phyloP scores from a whole-genome alignment of 2,113 vertebrate species.

The Jaculus jaculus region DNA sequence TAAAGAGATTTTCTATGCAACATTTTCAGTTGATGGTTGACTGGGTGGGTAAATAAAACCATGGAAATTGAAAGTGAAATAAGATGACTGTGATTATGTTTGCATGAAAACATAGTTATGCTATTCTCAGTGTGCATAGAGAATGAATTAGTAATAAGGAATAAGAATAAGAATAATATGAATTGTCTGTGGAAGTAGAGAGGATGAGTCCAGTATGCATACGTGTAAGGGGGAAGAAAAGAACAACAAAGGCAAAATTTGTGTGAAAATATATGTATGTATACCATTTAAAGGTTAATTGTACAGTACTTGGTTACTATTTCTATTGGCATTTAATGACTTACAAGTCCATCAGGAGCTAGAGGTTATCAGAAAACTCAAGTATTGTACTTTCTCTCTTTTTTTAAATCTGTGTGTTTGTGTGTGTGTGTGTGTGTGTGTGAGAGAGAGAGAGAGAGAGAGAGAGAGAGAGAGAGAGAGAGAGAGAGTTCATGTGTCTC shows the following conservation, averaged over 20 bases:
- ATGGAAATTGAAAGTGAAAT: no score
- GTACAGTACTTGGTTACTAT: not conserved
- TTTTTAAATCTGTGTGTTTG: no score
- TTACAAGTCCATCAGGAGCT: not conserved
- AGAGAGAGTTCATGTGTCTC: no score
- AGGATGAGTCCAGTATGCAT: not conserved
- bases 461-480: no score
- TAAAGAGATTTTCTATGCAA: no score
- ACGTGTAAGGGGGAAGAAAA: rapidly evolving
- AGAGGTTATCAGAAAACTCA: not conserved
- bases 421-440: no score
- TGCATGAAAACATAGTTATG: not conserved
- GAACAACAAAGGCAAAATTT: not conserved
- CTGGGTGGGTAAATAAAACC: no score
- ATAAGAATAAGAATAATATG: not conserved
- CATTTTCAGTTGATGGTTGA: no score
- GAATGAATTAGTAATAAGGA: not conserved
- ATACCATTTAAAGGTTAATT: not conserved
- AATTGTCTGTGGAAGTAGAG: not conserved
- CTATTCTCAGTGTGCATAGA: not conserved
- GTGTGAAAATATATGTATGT: not conserved
- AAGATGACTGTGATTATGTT: no score
- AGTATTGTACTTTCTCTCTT: no score
- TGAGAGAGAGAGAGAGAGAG: no score
- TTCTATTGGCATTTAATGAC: not conserved